Evolutionary conservation across 2,888 invertebrate species (phyloP), one percentile per base, ranked within the genome.

Genomic region (Calliphora vomitoria): DNA sequence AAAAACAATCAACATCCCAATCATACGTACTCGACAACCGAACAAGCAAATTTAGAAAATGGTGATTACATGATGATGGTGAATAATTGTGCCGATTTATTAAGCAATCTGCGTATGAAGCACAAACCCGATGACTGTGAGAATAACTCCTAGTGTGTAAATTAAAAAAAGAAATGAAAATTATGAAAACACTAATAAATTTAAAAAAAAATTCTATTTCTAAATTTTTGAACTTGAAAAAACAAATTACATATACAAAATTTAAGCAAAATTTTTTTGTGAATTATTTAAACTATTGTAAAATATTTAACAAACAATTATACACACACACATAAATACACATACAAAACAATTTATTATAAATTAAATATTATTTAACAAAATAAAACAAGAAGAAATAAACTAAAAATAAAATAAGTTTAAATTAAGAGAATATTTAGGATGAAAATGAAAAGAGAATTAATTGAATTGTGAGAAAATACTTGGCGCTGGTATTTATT

Each of bases 81-180:
- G 90, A 95, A 95, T 88, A 95, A 95, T 90, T 95, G 95, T 92
- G 95, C 95, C 13, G 95, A 95, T 91, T 94, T 95, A 50, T 93
- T 95, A 18, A 94, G 95, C 64, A 95, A 95, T 91, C 93, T 93
- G 86, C 93, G 94, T 90, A 92, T 91, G 90, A 94, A 93, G 92
- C 94, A 94, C 92, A 93, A 94, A 94, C 91, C 93, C 90, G 93
- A 93, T 92, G 93, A 93, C 93, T 93, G 93, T 93, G 94, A 93
- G 92, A 93, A 93, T 91, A 93, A 93, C 93, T 93, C 93, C 93
- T 93, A 93, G 93, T 93, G 91, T 92, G 90, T 93, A 92, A 87
- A 66, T 58, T 69, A 80, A 81, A 81, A 81, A 81, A 62, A 10
- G 55, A 58, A 55, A 60, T 75, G 64, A 8, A 1, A 66, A 66